Evolutionary conservation across 2,888 invertebrate genomes (phyloP), one percentile per base, ranked within the genome.

Genomic region (Brachypterus glaber): DNA sequence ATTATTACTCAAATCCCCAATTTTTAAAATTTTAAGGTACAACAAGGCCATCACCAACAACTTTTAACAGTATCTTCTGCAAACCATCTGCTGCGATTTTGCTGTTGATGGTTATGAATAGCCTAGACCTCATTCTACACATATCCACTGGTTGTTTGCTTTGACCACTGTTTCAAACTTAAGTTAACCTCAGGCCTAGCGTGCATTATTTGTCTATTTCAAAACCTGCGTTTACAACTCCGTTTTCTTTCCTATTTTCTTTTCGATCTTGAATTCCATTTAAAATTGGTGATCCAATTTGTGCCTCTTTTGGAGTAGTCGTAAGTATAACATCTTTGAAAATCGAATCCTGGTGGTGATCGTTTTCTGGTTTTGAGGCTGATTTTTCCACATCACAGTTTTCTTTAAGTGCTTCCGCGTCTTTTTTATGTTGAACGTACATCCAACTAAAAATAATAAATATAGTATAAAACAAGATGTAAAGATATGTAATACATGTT

Each of bases 391-490:
- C 55, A 35, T 62, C 62, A 44, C 54, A 43, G 52, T 60, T 60
- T 27, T 40, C 40, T 40, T 41, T 54, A 11, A 15, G 38, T 5
- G 25, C 34, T 29, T 45, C 55, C 46, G 55, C 62, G 49, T 79
- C 74, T 52, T 73, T 74, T 52, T 74, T 75, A 52, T 79, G 77
- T 34, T 78, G 78, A 46, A 73, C 63, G 59, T 81, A 81, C 61
- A 82, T 68, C 81, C 81, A 82, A 38, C 81, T 81, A 61, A 35
- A 69, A 70, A 38, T 27, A 5, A 27, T n/a, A n/a, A n/a, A n/a
- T 40, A 30, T 24, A n/a, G 41, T 35, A 26, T 39, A 5, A 5
- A 29, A 29, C 11, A 9, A 11, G 12, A 33, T 9, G 4, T 17
- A 33, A 26, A 33, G 27, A 24, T 13, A 17, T 31, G 13, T 13